Evolutionary conservation across 2,797 vertebrate genomes (phyloP), one percentile per base, ranked within the genome.

Genomic region (Iguana delicatissima): DNA sequence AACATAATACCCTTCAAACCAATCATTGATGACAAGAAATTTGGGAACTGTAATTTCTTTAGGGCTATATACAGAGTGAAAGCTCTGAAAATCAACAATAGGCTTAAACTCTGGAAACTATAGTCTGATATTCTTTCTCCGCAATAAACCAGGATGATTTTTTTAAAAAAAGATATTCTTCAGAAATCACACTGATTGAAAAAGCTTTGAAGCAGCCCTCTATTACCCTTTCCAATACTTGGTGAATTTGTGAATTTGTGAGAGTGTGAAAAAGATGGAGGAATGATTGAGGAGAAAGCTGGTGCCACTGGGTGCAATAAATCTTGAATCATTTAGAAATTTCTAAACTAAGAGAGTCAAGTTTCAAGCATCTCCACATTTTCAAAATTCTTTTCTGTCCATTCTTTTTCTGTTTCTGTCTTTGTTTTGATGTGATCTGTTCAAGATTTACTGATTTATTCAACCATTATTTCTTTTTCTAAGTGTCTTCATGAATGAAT

Each of bases 361-460:
- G 13, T 80, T 50, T 10, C 46, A 52, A 80, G 42, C 46, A 38
- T 86, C 22, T 57, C n/a, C 50, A n/a, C 32, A 57, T 86, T 73
- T 86, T 14, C 50, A 84, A 69, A 84, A 74, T 57, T 57, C 10
- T 24, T 52, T 55, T 14, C 72, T 74, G n/a, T 26, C n/a, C 22
- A 38, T 74, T 86, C 32, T 55, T 73, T 52, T 2, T 69, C 38
- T 84, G 22, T 80, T 29, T 80, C 22, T 50, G 10, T 57, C n/a
- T 62, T 64, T 64, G 35, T 26, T 64, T 83, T 24, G 18, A 57
- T 85, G 13, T 35, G 12, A 74, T 35, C 32, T 85, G 69, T 35
- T 24, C 50, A 85, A n/a, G 18, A 59, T 81, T n/a, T 55, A 81
- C 32, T 82, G 16, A 59, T 82, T 82, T 81, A 81, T 57, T 81